phyloP scores from a whole-genome alignment of 1,140 invertebrate genomes.

The Danaus plexippus region DNA sequence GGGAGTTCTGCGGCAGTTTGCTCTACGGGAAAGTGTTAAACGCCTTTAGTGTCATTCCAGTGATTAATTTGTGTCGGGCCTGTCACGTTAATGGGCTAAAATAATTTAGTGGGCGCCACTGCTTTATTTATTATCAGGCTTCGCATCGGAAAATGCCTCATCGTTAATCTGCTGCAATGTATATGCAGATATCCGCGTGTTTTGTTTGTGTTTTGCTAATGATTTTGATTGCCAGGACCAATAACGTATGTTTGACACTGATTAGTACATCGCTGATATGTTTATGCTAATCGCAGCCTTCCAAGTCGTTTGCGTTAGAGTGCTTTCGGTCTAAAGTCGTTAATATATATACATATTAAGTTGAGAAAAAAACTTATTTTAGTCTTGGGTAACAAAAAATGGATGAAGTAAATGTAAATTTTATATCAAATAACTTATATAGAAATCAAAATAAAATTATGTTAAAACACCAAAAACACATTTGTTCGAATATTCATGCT shows the following conservation, averaged over 20 bases:
- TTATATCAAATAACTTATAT: too few species aligned
- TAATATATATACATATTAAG: too few species aligned
- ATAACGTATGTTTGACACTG: slow-evolving; percentile 16
- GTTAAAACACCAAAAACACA: too few species aligned
- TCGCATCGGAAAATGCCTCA: slow-evolving; percentile 37
- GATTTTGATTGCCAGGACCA: slow-evolving; percentile 9
- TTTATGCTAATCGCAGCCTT: slow-evolving; percentile 18
- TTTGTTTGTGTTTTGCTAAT: slow-evolving; percentile 9
- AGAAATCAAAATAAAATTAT: too few species aligned
- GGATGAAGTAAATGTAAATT: too few species aligned
- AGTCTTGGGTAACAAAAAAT: too few species aligned
- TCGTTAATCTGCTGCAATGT: slow-evolving; percentile 30
- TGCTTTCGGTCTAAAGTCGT: too few species aligned
- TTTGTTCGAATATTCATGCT: too few species aligned
- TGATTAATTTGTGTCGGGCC: slow-evolving; percentile 66
- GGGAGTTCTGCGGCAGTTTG: slow-evolving; percentile 20
- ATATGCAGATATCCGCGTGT: background rate
- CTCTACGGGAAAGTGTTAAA: slow-evolving; percentile 55
- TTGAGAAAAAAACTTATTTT: too few species aligned
- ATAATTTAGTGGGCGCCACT: slow-evolving; percentile 61
- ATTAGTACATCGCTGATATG: slow-evolving; percentile 17
- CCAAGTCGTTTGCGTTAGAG: slow-evolving; percentile 13
- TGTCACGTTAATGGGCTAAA: slow-evolving; percentile 64
- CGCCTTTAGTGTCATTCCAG: slow-evolving; percentile 62
- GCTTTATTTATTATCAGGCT: slow-evolving; percentile 53